These are phyloP conservation scores for Eulemur macaco DNA, from an alignment of 2,113 vertebrate species.

Conservation along the genomic window DNA sequence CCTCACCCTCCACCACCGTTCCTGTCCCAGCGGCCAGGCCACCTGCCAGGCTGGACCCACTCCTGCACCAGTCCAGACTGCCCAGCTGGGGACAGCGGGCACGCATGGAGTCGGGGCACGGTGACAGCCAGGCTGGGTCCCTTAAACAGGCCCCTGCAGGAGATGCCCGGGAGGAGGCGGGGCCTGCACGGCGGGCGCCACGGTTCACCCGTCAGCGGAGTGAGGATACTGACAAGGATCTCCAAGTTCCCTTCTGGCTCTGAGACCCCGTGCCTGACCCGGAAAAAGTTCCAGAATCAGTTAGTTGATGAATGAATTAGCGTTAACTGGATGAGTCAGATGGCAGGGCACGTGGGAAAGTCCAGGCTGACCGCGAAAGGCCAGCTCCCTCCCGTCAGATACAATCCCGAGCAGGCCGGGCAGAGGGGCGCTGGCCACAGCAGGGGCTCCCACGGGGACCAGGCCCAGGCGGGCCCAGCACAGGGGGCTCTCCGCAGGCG, in stretches of 20 bases:
- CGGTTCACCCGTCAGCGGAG: background rate
- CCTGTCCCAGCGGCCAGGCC: background rate
- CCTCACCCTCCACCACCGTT: background rate
- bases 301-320: background rate
- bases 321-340: background rate
- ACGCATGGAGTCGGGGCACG: accelerated
- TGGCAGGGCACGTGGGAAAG: background rate
- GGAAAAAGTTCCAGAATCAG: constrained; percentile 12
- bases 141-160: background rate
- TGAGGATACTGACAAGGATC: background rate
- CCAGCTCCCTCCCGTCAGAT: background rate
- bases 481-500: background rate
- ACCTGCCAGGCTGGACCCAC: too few relatives aligned
- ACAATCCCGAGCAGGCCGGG: accelerated
- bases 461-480: background rate
- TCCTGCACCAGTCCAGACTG: accelerated
- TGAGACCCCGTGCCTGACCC: background rate
- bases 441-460: accelerated
- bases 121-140: background rate
- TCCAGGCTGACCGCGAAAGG: accelerated
- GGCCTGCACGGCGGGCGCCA: background rate
- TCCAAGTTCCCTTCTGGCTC: background rate
- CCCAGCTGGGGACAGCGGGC: accelerated
- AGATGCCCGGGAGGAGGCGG: background rate
- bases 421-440: accelerated